Percentiles rank a stretch among this genome's conserved stretches.
Conservation (phyloP, 2,113 vertebrate genomes). For the Calyptommatus sinebrachiatus region DNA sequence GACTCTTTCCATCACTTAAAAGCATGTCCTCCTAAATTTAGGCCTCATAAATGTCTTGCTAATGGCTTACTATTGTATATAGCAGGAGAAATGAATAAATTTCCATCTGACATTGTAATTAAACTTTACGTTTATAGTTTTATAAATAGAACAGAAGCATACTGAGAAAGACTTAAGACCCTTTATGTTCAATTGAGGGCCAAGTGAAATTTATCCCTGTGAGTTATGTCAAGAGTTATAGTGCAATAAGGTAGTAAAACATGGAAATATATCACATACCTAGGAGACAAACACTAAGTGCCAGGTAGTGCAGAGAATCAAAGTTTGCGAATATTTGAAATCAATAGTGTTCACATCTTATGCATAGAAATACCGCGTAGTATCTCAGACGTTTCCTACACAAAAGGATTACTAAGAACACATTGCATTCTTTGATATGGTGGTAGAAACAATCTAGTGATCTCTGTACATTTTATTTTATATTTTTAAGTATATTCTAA, state of each 20-base stretch:
- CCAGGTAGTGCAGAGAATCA: background rate
- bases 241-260: conserved; percentile 14
- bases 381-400: background rate
- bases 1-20: conserved; percentile 6
- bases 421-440: too few relatives aligned
- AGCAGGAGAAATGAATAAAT: conserved; percentile 28
- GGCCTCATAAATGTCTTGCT: background rate
- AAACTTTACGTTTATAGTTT: conserved; percentile 12
- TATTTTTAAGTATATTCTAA: too few relatives aligned
- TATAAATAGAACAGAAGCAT: conserved; percentile 15
- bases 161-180: conserved; percentile 7
- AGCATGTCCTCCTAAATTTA: conserved; percentile 27
- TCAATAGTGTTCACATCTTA: background rate
- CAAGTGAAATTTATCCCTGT: background rate
- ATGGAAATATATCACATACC: background rate
- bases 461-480: too few relatives aligned
- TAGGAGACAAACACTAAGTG: conserved; percentile 1
- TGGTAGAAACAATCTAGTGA: too few relatives aligned
- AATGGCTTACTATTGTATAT: conserved; percentile 1
- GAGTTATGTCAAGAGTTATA: conserved; percentile 17
- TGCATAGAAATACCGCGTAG: background rate
- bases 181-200: background rate
- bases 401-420: background rate
- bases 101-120: conserved; percentile 33
- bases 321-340: background rate